phyloP scores from a whole-genome alignment of 2,113 vertebrate genomes.

The Strix aluco region DNA sequence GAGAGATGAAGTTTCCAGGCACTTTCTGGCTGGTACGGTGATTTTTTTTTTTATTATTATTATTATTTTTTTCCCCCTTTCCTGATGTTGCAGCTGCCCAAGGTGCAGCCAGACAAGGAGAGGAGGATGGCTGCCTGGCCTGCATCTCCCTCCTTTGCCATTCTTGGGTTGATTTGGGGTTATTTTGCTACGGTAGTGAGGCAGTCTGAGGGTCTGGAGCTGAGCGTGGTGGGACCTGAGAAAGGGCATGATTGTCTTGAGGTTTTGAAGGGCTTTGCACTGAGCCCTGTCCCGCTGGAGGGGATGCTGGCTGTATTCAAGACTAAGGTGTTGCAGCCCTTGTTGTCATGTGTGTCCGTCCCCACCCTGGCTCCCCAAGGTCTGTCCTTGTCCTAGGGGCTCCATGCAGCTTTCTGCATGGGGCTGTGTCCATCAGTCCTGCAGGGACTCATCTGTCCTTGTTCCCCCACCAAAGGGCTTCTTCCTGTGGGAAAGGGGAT shows the following conservation, averaged over 20 bases:
- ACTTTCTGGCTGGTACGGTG: neutral
- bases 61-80: too few relatives aligned
- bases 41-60: too few relatives aligned
- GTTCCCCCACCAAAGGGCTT: neutral
- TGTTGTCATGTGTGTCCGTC: too few relatives aligned
- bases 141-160: rapidly evolving
- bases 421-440: neutral
- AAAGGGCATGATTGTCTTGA: neutral
- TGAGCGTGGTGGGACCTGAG: rapidly evolving
- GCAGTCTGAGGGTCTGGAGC: neutral
- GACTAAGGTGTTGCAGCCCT: too few relatives aligned
- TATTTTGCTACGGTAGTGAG: neutral
- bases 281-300: neutral
- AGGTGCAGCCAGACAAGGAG: neutral
- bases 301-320: too few relatives aligned
- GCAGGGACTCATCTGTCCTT: neutral
- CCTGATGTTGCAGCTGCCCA: neutral
- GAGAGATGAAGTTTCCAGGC: constrained; percentile 17
- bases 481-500: neutral
- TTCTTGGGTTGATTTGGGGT: too few relatives aligned
- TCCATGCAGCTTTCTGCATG: neutral
- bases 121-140: too few relatives aligned
- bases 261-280: neutral
- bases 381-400: neutral
- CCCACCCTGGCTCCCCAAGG: rapidly evolving